Percentiles rank a stretch among this genome's conserved stretches.
Conservation (phyloP, 2,113 vertebrate species). For the Rousettus leschenaultii region DNA sequence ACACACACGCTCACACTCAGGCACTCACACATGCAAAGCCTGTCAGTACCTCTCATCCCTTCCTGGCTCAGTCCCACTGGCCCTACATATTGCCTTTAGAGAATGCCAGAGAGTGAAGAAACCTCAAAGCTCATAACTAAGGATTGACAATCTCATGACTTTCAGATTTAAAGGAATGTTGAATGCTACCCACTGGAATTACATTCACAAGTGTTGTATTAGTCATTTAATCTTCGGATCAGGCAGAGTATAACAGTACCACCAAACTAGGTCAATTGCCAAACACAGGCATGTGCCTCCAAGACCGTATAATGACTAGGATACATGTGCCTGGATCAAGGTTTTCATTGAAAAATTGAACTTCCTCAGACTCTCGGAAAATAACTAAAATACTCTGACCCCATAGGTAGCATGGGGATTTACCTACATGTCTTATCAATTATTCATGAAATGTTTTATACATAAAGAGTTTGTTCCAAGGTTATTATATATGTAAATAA, state of each 20-base stretch:
- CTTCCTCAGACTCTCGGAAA: constrained; percentile 32
- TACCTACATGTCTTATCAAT: constrained; percentile 17
- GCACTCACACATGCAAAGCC: not conserved
- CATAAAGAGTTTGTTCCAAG: constrained; percentile 28
- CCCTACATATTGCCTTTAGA: not conserved
- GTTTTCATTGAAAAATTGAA: constrained; percentile 15
- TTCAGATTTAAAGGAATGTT: not conserved
- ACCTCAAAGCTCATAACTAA: not conserved
- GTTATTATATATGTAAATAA: constrained; percentile 39
- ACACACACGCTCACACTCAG: too few relatives aligned
- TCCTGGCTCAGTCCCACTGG: not conserved
- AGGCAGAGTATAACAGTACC: not conserved
- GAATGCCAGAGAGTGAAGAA: not conserved
- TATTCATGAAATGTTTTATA: constrained; percentile 67
- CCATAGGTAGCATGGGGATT: not conserved
- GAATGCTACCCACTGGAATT: not conserved
- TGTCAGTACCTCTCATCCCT: not conserved
- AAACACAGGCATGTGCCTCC: not conserved
- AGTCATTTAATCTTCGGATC: not conserved
- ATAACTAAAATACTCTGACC: constrained; percentile 30
- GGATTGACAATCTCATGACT: not conserved
- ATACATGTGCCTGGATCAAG: not conserved
- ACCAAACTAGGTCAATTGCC: not conserved
- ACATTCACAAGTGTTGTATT: not conserved
- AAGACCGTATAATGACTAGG: not conserved